phyloP scores from a whole-genome alignment of 1,140 invertebrate species.

The Archegozetes longisetosus region DNA sequence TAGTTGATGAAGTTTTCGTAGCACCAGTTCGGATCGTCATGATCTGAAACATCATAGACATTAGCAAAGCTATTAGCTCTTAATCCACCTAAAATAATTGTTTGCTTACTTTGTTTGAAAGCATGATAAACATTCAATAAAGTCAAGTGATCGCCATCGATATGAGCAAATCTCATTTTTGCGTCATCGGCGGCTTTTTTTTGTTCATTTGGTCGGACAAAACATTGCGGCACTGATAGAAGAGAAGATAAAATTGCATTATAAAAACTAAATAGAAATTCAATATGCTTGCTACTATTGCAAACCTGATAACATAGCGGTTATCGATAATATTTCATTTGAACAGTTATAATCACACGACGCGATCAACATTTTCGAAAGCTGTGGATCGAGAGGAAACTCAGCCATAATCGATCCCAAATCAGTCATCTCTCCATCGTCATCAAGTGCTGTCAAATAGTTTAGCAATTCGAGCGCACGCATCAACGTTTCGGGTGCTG shows the following conservation, averaged over 20 bases:
- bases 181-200: slow-evolving; percentile 97
- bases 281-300: slow-evolving; percentile 12
- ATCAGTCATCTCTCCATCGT: slow-evolving; percentile 86
- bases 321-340: slow-evolving; percentile 97
- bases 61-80: slow-evolving; percentile 15
- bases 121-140: slow-evolving; percentile 91
- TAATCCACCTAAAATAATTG: not conserved
- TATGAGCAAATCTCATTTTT: slow-evolving; percentile 98
- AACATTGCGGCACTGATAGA: slow-evolving; percentile 87
- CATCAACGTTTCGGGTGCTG: slow-evolving; percentile 99
- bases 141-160: slow-evolving; percentile 95
- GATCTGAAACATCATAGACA: slow-evolving; percentile 28
- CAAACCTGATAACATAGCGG: slow-evolving; percentile 95
- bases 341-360: slow-evolving; percentile 92
- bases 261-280: slow-evolving; percentile 18
- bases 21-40: slow-evolving; percentile 92
- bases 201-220: slow-evolving; percentile 95
- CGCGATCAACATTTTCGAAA: slow-evolving; percentile 97
- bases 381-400: slow-evolving; percentile 94
- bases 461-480: slow-evolving; percentile 91
- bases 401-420: slow-evolving; percentile 98
- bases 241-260: slow-evolving; percentile 9
- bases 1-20: slow-evolving; percentile 99
- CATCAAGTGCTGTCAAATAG: slow-evolving; percentile 89
- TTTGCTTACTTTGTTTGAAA: slow-evolving; percentile 92